Conservation (phyloP, 2,113 vertebrate genomes). For the Grus americana region DNA sequence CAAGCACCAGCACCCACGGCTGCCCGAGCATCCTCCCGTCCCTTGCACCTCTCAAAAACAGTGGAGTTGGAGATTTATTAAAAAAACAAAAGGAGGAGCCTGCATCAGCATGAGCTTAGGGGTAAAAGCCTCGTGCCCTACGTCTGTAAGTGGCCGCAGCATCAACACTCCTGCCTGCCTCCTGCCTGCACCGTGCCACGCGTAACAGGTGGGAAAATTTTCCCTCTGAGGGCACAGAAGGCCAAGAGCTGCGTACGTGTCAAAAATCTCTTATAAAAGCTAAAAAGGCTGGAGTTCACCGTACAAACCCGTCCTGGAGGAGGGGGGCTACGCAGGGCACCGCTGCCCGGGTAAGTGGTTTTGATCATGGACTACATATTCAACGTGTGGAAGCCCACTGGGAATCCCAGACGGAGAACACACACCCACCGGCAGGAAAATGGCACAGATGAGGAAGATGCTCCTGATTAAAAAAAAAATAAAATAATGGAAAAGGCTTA, state of each 20-base stretch:
- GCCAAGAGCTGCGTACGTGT: accelerated
- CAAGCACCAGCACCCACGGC: background rate
- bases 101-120: accelerated
- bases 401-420: background rate
- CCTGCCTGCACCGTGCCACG: background rate
- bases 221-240: background rate
- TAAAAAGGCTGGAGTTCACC: background rate
- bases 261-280: accelerated
- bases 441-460: background rate
- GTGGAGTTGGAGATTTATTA: background rate
- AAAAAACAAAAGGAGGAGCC: background rate
- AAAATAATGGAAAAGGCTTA: background rate
- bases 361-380: conserved; percentile 28
- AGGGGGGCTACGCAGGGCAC: background rate
- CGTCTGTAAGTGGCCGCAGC: accelerated
- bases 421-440: background rate
- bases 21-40: accelerated
- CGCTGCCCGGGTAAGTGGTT: background rate
- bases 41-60: accelerated
- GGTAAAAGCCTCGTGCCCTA: background rate
- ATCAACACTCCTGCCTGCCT: background rate
- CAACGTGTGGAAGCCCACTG: background rate
- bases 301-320: accelerated
- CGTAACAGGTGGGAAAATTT: accelerated
- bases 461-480: background rate